Evolutionary conservation across 2,797 vertebrate genomes (phyloP).

Genomic region (Amblyopsis hoosieri): DNA sequence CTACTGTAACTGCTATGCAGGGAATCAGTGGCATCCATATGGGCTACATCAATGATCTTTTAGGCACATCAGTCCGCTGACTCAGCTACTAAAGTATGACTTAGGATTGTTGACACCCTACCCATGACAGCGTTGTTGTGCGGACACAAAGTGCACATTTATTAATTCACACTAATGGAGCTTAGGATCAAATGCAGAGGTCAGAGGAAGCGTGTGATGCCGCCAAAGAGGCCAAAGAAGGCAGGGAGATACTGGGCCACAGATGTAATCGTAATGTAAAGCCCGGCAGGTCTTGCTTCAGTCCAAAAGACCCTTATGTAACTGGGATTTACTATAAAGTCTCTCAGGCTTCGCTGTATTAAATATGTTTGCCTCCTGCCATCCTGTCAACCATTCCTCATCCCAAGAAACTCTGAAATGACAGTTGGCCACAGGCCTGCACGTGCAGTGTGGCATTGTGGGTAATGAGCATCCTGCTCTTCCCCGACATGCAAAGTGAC

Average conservation of each 20-base stretch:
- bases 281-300: slow-evolving; percentile 60
- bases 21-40: no score
- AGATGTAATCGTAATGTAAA: slow-evolving; percentile 71
- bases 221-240: slow-evolving; percentile 38
- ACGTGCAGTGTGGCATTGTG: slow-evolving; percentile 40
- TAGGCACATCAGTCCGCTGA: no score
- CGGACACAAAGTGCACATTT: no score
- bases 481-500: slow-evolving; percentile 56
- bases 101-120: no score
- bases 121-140: no score
- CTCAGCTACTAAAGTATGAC: no score
- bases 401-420: slow-evolving; percentile 57
- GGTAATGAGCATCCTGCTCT: slow-evolving; percentile 38
- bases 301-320: slow-evolving; percentile 77
- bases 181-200: slow-evolving; percentile 21
- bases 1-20: no score
- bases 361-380: slow-evolving; percentile 79
- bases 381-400: slow-evolving; percentile 44
- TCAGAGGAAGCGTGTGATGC: slow-evolving; percentile 28
- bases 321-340: slow-evolving; percentile 76
- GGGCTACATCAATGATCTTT: no score
- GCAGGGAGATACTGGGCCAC: slow-evolving; percentile 53
- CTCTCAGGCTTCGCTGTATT: slow-evolving; percentile 71
- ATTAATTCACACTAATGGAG: neutral
- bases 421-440: slow-evolving; percentile 52